A percentile compares a stretch with the other conserved stretches of the same genome.
These are phyloP conservation scores for Cantharis lateralis DNA, from an alignment of 2,888 invertebrate species.

Conservation along the genomic window DNA sequence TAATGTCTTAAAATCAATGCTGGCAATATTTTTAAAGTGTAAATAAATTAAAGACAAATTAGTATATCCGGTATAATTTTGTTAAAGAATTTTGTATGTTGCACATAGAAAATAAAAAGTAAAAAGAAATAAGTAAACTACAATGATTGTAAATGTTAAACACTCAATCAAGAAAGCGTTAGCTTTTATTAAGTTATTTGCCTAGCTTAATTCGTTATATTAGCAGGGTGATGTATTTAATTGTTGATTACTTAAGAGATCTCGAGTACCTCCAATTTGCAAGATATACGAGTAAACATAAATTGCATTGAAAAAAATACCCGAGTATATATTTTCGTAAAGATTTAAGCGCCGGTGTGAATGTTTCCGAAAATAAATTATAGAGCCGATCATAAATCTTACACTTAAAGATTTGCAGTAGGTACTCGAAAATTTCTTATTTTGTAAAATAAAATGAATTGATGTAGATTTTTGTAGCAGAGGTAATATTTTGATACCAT, in stretches of 20 bases:
- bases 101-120: too few relatives aligned
- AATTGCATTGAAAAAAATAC: not conserved
- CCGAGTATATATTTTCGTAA: not conserved
- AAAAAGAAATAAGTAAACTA: too few relatives aligned
- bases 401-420: not conserved
- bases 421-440: not conserved
- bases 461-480: not conserved
- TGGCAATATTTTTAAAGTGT: too few relatives aligned
- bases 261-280: slow-evolving; percentile 20
- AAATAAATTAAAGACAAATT: too few relatives aligned
- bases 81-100: too few relatives aligned
- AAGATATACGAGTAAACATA: slow-evolving; percentile 12
- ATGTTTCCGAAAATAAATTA: not conserved
- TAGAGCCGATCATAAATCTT: not conserved
- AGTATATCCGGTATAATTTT: too few relatives aligned
- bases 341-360: not conserved
- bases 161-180: not conserved
- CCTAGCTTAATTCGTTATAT: not conserved
- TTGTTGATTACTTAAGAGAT: slow-evolving; percentile 24
- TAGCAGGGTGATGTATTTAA: slow-evolving; percentile 16
- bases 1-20: too few relatives aligned
- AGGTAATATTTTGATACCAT: not conserved
- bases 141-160: too few relatives aligned
- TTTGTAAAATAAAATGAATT: not conserved
- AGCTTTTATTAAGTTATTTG: not conserved